Base-by-base conservation (phyloP, 1,140 invertebrate genomes). In the Pectinophora gossypiella region DNA sequence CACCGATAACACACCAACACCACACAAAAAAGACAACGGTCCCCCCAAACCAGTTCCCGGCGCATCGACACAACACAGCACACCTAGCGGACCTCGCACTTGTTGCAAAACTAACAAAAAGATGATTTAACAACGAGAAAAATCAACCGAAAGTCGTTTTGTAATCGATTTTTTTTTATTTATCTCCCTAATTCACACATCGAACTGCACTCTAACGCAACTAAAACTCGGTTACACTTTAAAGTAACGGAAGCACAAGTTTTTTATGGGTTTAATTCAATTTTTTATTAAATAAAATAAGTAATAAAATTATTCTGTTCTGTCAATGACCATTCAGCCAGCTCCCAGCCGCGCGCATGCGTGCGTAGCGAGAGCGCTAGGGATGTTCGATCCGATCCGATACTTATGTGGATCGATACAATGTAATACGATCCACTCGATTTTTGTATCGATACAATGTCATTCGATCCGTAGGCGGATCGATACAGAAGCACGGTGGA, bases 111-210 rank as follows among this genome's bases (percentile, higher is more conserved):
- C 72, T 68, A 71, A 67, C 60, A 64, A 72, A 66, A 67, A 68
- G 50, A 64, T 51, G 61, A 56, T 69, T 66, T 47, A 40, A 65
- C 59, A 59, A 55, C 57, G 61, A 54, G 23, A 74, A 77, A n/a
- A 68, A 68, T 67, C 63, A 65, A 75, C 59, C 60, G 64, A 76
- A 69, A 73, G 56, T 65, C 61, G 61, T 61, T 64, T 57, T 73
- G 67, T 56, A 71, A 82, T 85, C 75, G 76, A 84, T 84, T 75
- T 77, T 72, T 61, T 21, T 70, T 64, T 48, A 61, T 69, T 68
- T 54, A 59, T 15, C 36, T 15, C 36, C n/a, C 36, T 16, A 55
- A 50, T 61, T 56, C 53, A 62, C 56, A 50, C 64, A 57, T 59
- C 43, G 63, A 64, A 63, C 56, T 61, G 48, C 44, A 56, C 61